Evolutionary conservation across 2,113 vertebrate genomes (phyloP), one percentile per base, ranked within the genome.

Genomic region (Megaptera novaeangliae): DNA sequence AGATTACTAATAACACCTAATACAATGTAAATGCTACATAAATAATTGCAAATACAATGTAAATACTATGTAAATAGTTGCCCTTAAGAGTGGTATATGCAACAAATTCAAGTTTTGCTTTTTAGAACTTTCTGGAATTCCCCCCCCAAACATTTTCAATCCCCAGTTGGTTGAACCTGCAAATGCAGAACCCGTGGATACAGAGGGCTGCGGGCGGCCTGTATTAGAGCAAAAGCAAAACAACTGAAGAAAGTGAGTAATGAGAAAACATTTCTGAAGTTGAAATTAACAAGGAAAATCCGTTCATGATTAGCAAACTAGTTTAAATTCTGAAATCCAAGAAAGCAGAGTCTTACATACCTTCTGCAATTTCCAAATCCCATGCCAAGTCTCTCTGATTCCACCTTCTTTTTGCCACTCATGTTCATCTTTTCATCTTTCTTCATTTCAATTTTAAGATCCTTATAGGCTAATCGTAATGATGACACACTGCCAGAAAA

Each of bases 341-440:
- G n/a, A n/a, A 20, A 13, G 49, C 6, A 44, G 13, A 52, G 57
- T 0, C 27, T 25, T 83, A 82, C 97, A 0, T 89, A 99, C 99
- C 98, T 98, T 72, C 99, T 98, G 95, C 92, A 98, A 31, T 88
- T 99, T 36, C 99, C 98, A 25, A 99, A 94, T 1, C 99, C 99
- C 99, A 99, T 99, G 96, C 99, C 99, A 55, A 99, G 99, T 34
- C 99, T 98, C 91, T 99, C 99, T 0, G 99, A 98, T 31, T 99
- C 99, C 4, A 97, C 98, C 93, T 99, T 99, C 97, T 99, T 99
- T 64, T 99, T 99, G 29, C 99, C 99, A 14, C 99, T 98, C 0
- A 99, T 69, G 59, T 98, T 99, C 85, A 98, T 98, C 68, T 98
- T 98, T 7, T 99, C 99, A 9, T 99, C 99, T 9, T 97, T 98